Percentiles rank a stretch among this genome's conserved stretches.
Conservation (phyloP, 2,888 invertebrate genomes). For the Helobdella robusta region DNA sequence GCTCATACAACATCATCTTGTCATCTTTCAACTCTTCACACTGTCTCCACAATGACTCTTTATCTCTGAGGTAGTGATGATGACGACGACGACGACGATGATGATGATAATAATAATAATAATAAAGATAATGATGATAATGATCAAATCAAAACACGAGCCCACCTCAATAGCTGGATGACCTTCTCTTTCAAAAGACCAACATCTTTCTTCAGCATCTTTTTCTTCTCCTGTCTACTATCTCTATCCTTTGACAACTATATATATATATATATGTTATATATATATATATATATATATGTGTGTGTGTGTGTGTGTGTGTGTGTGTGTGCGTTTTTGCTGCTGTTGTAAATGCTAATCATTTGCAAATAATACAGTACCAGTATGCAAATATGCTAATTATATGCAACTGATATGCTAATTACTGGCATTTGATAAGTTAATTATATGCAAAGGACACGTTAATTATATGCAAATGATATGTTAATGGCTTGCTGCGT, state of each 20-base stretch:
- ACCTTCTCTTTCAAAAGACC: no score
- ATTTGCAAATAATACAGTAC: no score
- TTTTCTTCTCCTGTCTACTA: neutral
- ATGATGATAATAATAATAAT: neutral
- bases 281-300: neutral
- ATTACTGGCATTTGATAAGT: no score
- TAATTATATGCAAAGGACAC: no score
- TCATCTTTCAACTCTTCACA: no score
- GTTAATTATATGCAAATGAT: no score
- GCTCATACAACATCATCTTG: no score
- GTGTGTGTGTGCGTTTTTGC: neutral
- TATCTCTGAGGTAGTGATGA: neutral
- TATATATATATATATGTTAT: neutral
- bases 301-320: neutral
- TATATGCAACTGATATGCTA: no score
- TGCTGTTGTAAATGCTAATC: neutral
- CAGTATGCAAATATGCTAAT: no score
- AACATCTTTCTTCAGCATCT: neutral
- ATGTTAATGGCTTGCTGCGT: no score
- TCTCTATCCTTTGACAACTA: neutral
- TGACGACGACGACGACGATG: constrained; percentile 4
- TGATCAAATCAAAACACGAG: neutral
- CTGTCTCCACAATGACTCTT: no score
- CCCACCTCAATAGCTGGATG: no score
- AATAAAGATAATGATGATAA: constrained; percentile 1